These are phyloP conservation scores for Phylloscopus trochiloides DNA, from an alignment of 2,113 vertebrate species.

Conservation along the genomic window DNA sequence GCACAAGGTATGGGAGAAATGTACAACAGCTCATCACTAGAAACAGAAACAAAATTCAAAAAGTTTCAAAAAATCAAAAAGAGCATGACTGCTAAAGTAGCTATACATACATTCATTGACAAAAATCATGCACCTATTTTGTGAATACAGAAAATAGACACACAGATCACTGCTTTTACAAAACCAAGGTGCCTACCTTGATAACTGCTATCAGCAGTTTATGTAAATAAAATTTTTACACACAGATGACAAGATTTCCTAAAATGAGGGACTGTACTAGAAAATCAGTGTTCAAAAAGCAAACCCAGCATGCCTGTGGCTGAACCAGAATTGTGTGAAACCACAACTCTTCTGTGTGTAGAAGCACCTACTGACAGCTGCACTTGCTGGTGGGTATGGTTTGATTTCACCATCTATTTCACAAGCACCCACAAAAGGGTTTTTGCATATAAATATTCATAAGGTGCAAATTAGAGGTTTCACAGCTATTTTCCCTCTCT, in stretches of 20 bases:
- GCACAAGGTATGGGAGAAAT: neutral
- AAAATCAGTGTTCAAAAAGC: neutral
- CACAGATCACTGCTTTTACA: neutral
- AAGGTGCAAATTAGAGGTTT: conserved; percentile 46
- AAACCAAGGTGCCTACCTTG: neutral
- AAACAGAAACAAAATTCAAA: neutral
- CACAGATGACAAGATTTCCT: neutral
- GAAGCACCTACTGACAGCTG: neutral
- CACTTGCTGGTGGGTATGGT: neutral
- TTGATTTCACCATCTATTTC: neutral
- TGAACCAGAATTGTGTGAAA: neutral
- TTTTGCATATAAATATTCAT: neutral
- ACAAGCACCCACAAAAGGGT: neutral
- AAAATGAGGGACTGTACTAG: neutral
- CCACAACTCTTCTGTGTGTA: neutral
- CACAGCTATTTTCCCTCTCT: neutral
- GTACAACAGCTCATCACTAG: neutral
- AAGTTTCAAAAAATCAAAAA: neutral
- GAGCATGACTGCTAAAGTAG: neutral
- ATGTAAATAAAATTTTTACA: neutral
- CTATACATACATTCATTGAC: neutral
- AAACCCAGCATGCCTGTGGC: neutral
- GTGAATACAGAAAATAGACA: neutral
- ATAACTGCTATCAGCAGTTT: neutral
- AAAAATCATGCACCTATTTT: neutral